These are phyloP conservation scores for Pachydiplax longipennis DNA, from an alignment of 2,888 invertebrate genomes.

Conservation along the genomic window DNA sequence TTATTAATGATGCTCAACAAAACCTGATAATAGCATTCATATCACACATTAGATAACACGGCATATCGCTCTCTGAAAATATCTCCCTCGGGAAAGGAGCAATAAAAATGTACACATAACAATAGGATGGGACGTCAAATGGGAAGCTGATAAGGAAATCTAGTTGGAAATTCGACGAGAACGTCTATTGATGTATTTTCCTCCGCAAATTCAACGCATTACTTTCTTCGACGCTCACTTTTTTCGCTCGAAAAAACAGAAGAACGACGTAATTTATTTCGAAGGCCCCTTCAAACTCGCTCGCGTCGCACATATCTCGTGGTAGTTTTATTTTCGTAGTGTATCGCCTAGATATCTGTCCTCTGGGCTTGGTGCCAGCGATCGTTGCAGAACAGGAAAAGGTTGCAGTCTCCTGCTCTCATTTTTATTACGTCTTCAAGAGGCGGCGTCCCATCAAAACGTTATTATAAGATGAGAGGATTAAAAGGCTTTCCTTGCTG, in stretches of 20 bases:
- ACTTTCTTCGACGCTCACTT: not conserved
- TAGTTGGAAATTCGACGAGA: too few relatives aligned
- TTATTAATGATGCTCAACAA: too few relatives aligned
- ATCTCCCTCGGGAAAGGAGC: too few relatives aligned
- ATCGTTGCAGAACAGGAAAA: not conserved
- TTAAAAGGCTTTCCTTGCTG: not conserved
- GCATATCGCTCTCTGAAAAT: too few relatives aligned
- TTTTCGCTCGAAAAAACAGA: not conserved
- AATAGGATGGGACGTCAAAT: too few relatives aligned
- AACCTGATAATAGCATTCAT: too few relatives aligned
- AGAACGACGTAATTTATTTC: not conserved
- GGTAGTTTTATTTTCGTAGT: not conserved
- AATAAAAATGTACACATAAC: too few relatives aligned
- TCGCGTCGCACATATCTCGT: not conserved
- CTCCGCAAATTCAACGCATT: not conserved
- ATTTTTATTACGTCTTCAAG: not conserved
- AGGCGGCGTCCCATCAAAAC: not conserved
- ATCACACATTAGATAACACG: too few relatives aligned
- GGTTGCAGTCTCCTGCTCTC: not conserved
- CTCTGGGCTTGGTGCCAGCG: not conserved
- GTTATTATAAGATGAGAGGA: not conserved
- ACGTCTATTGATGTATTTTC: too few relatives aligned
- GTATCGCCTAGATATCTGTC: not conserved
- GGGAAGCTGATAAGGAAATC: too few relatives aligned
- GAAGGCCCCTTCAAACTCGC: not conserved